These are phyloP conservation scores for Botia almorhae DNA, from an alignment of 2,797 vertebrate species.

Conservation along the genomic window DNA sequence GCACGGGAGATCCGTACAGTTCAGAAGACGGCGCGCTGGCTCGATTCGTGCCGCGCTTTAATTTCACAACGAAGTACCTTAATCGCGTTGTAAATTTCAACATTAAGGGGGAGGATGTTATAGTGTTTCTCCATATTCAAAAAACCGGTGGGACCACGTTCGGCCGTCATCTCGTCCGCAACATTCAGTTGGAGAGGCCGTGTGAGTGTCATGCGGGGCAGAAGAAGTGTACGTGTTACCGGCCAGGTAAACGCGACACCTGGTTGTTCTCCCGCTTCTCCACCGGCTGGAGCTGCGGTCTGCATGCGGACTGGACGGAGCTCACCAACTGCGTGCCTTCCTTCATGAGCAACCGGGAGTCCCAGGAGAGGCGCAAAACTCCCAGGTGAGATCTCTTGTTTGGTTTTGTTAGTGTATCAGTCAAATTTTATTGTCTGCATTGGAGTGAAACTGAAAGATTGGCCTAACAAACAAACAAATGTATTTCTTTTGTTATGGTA, in stretches of 20 bases:
- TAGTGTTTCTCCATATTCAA: slow-evolving; percentile 96
- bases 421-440: neutral
- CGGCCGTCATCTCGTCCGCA: slow-evolving; percentile 93
- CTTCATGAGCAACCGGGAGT: slow-evolving; percentile 82
- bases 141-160: slow-evolving; percentile 97
- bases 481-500: neutral
- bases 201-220: slow-evolving; percentile 93
- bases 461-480: neutral
- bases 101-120: slow-evolving; percentile 92
- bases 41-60: slow-evolving; percentile 89
- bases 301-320: slow-evolving; percentile 98
- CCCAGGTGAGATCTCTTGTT: slow-evolving; percentile 57
- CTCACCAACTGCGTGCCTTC: slow-evolving; percentile 92
- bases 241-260: slow-evolving; percentile 91
- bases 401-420: neutral
- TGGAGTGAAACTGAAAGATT: neutral
- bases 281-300: slow-evolving; percentile 96
- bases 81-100: slow-evolving; percentile 88
- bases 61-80: slow-evolving; percentile 86
- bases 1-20: slow-evolving; percentile 84
- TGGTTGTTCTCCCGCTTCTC: slow-evolving; percentile 98
- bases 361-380: slow-evolving; percentile 56
- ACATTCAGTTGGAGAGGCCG: slow-evolving; percentile 93
- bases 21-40: slow-evolving; percentile 88
- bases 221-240: slow-evolving; percentile 94